Evolutionary conservation across 1,140 invertebrate genomes (phyloP), one percentile per base, ranked within the genome.

Genomic region (Hyposmocoma kahamanoa): DNA sequence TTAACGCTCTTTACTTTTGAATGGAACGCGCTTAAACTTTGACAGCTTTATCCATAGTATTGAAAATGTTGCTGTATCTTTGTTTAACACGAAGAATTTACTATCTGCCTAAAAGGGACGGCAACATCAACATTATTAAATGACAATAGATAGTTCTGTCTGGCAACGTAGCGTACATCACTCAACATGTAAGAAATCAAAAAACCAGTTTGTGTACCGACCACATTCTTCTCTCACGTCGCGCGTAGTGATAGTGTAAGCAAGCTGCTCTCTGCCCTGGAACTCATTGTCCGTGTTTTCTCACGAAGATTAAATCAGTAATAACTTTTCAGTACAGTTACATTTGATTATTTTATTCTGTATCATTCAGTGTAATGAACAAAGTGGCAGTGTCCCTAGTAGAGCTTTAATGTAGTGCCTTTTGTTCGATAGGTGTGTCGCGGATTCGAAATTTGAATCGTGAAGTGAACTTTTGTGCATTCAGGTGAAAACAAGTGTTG

Each of bases 181-280:
- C 17, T 21, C 17, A 44, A 44, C 2, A 26, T 19, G 42, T 41
- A 53, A 44, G 42, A 57, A 63, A 65, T 76, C 65, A 74, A 74
- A 81, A 81, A 81, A 81, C 77, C 77, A 76, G 77, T 81, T 81
- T 81, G 71, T 71, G 72, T 77, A 80, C 77, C 62, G 74, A 76
- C 56, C 59, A 70, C 67, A 61, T 67, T 51, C 64, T 58, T 67
- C n/a, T n/a, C n/a, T 51, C 53, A 53, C 47, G 55, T 57, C 45
- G 67, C 59, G 63, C 64, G 69, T 57, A 57, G 57, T 24, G 42
- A 48, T 60, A 62, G 44, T 51, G 43, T 54, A 28, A 56, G 36
- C 42, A 45, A 50, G 50, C 60, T 32, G 55, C 60, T 32, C 42
- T 62, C 13, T 62, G 46, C 47, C 38, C 52, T 48, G 59, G 42